Conservation (phyloP, 2,113 vertebrate species). For the Paedocypris sp. region DNA sequence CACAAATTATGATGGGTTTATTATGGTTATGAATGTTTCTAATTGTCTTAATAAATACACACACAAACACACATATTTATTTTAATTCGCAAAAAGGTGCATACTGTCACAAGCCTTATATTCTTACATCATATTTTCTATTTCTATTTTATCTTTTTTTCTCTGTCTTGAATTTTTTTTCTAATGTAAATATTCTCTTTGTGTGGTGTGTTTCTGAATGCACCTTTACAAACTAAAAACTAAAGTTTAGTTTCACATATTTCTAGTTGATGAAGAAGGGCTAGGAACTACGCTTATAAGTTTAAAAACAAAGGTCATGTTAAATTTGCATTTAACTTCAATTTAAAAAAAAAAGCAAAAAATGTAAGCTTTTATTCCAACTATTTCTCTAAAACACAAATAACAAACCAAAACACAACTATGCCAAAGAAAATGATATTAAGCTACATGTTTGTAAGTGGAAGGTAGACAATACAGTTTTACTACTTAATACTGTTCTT, state of each 20-base stretch:
- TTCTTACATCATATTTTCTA: neutral
- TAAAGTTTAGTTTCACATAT: too few species aligned
- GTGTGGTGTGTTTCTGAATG: too few species aligned
- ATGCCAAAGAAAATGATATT: constrained; percentile 15
- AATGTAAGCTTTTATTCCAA: constrained; percentile 37
- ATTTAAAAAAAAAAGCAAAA: too few species aligned
- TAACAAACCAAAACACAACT: constrained; percentile 28
- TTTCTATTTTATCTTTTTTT: neutral
- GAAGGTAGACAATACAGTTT: neutral
- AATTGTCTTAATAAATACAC: neutral
- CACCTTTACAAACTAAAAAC: too few species aligned
- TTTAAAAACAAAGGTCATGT: too few species aligned
- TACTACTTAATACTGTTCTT: neutral
- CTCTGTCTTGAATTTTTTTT: neutral
- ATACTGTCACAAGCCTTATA: neutral
- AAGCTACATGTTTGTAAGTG: constrained; percentile 24
- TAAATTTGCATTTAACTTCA: too few species aligned
- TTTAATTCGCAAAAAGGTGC: neutral
- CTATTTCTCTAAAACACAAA: constrained; percentile 13
- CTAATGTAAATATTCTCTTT: too few species aligned
- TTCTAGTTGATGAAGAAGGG: too few species aligned
- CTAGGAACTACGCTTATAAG: too few species aligned
- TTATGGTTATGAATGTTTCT: constrained; percentile 5
- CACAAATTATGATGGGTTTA: constrained; percentile 5
- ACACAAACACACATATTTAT: neutral